Percentiles rank a stretch among this genome's conserved stretches.
phyloP scores from a whole-genome alignment of 2,888 invertebrate genomes.

The Folsomia manolachei region DNA sequence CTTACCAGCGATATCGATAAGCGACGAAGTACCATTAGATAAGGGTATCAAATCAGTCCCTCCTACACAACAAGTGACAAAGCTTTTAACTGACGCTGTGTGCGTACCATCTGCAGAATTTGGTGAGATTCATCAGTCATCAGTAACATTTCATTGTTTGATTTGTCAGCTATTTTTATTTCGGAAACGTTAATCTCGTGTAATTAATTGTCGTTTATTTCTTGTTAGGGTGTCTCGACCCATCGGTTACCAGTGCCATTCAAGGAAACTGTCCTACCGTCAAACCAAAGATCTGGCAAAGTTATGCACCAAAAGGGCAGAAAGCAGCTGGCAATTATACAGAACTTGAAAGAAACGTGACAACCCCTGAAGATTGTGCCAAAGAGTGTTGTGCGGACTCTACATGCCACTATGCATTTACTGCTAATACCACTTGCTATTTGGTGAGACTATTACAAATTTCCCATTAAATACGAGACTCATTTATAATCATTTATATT shows the following conservation, averaged over 20 bases:
- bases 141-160: no score
- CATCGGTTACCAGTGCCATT: background rate
- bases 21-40: background rate
- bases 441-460: constrained; percentile 65
- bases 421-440: constrained; percentile 72
- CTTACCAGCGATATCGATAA: background rate
- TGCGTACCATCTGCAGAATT: background rate
- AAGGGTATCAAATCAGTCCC: background rate
- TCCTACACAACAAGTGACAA: background rate
- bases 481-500: background rate
- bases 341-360: constrained; percentile 57
- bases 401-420: constrained; percentile 75
- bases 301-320: constrained; percentile 50
- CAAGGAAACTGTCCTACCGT: constrained; percentile 29
- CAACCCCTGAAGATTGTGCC: constrained; percentile 64
- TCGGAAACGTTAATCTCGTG: no score
- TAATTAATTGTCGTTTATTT: no score
- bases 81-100: background rate
- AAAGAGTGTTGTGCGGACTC: constrained; percentile 66
- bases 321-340: constrained; percentile 60
- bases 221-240: background rate
- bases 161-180: no score
- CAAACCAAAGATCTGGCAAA: constrained; percentile 23
- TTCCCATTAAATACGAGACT: background rate
- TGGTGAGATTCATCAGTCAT: no score